Evolutionary conservation across 2,113 vertebrate genomes (phyloP).

Genomic region (Triplophysa rosa): DNA sequence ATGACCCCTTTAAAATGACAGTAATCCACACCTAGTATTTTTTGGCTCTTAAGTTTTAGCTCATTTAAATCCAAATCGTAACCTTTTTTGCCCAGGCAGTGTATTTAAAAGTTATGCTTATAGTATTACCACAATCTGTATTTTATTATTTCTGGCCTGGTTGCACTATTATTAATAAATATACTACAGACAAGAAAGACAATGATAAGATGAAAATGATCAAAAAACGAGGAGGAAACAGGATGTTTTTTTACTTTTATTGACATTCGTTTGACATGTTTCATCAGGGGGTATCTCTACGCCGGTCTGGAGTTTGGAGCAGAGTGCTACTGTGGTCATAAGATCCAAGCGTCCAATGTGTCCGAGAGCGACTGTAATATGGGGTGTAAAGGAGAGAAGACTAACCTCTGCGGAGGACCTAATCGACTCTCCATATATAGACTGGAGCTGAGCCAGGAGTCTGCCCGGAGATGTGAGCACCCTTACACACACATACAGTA

Average conservation of each 20-base stretch:
- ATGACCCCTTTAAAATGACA: background rate
- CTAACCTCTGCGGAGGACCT: conserved; percentile 84
- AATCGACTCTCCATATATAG: conserved; percentile 93
- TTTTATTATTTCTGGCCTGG: too few relatives aligned
- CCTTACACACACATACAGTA: background rate
- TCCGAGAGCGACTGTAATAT: conserved; percentile 90
- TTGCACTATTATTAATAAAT: too few relatives aligned
- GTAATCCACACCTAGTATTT: too few relatives aligned
- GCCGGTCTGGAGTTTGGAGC: conserved; percentile 96
- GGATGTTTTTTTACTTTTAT: background rate
- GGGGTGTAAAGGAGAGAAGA: conserved; percentile 92
- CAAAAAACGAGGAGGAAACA: too few relatives aligned
- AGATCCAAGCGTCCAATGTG: conserved; percentile 84
- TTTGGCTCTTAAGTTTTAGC: too few relatives aligned
- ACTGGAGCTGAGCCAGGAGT: conserved; percentile 94
- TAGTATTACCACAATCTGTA: too few relatives aligned
- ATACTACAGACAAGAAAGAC: too few relatives aligned
- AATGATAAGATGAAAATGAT: too few relatives aligned
- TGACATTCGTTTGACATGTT: background rate
- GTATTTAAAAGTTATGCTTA: too few relatives aligned
- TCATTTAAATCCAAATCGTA: too few relatives aligned
- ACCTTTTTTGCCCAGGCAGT: too few relatives aligned
- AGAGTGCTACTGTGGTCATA: conserved; percentile 96
- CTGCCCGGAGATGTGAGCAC: conserved; percentile 86
- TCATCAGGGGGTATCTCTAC: conserved; percentile 89